phyloP scores from a whole-genome alignment of 2,113 vertebrate genomes.

The Pygoscelis antarcticus region DNA sequence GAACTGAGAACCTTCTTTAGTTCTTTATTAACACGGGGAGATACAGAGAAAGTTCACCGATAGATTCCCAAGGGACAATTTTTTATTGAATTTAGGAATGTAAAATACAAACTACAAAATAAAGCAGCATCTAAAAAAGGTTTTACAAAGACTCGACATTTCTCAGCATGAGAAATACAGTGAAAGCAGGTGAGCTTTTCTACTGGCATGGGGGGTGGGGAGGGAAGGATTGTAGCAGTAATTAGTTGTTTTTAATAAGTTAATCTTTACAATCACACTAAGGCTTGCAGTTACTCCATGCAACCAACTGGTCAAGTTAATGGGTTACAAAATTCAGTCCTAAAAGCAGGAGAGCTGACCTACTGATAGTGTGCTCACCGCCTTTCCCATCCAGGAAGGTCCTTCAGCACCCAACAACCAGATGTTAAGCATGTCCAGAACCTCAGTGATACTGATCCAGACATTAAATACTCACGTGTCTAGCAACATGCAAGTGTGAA shows the following conservation, averaged over 20 bases:
- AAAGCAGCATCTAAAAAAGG: not conserved
- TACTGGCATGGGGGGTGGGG: not conserved
- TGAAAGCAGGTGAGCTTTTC: fast-evolving
- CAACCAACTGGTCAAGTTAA: not conserved
- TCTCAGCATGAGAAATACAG: not conserved
- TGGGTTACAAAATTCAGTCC: not conserved
- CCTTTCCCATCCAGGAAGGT: not conserved
- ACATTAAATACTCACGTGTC: fast-evolving
- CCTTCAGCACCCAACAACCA: not conserved
- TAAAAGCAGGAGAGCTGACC: not conserved
- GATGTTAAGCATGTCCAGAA: fast-evolving
- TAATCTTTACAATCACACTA: no score
- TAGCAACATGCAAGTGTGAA: fast-evolving
- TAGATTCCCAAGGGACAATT: not conserved
- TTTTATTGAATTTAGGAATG: not conserved
- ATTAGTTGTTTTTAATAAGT: not conserved
- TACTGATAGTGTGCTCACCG: fast-evolving
- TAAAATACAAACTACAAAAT: not conserved
- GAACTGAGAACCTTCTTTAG: not conserved
- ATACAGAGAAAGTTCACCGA: not conserved
- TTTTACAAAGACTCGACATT: not conserved
- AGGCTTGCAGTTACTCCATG: not conserved
- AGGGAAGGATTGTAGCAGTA: not conserved
- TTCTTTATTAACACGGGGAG: no score
- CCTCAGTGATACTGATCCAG: fast-evolving